phyloP scores from a whole-genome alignment of 2,888 invertebrate genomes.

The Orthosia incerta region DNA sequence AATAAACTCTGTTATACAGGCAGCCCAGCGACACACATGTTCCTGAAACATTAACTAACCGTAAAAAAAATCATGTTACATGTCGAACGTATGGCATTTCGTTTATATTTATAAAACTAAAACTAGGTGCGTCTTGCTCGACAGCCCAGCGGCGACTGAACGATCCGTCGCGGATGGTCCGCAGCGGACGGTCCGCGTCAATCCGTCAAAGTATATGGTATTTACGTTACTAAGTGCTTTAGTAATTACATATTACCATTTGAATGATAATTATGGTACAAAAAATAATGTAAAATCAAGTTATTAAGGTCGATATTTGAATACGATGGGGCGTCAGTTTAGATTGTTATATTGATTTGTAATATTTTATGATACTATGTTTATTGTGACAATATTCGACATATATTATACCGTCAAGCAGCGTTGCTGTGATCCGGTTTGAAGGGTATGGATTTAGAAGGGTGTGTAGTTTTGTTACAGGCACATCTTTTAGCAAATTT shows the following conservation, averaged over 20 bases:
- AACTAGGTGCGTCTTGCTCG: slow-evolving; percentile 28
- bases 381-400: not conserved
- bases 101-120: slow-evolving; percentile 51
- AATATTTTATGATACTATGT: slow-evolving; percentile 13
- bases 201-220: slow-evolving; percentile 47
- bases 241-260: slow-evolving; percentile 65
- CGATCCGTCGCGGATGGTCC: slow-evolving; percentile 8
- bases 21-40: slow-evolving; percentile 28
- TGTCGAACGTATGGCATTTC: slow-evolving; percentile 55
- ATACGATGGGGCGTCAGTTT: slow-evolving; percentile 38
- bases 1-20: slow-evolving; percentile 26
- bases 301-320: slow-evolving; percentile 58
- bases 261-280: slow-evolving; percentile 64
- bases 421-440: too few relatives aligned
- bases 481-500: too few relatives aligned
- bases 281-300: slow-evolving; percentile 58
- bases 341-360: slow-evolving; percentile 39
- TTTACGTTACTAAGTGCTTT: slow-evolving; percentile 59
- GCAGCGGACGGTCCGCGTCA: slow-evolving; percentile 6
- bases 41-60: slow-evolving; percentile 41
- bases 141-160: slow-evolving; percentile 37
- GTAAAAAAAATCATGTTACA: slow-evolving; percentile 60
- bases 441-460: too few relatives aligned
- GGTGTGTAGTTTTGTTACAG: too few relatives aligned
- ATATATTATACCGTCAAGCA: not conserved